phyloP scores from a whole-genome alignment of 2,888 invertebrate genomes.

The Callyntrura sp. region DNA sequence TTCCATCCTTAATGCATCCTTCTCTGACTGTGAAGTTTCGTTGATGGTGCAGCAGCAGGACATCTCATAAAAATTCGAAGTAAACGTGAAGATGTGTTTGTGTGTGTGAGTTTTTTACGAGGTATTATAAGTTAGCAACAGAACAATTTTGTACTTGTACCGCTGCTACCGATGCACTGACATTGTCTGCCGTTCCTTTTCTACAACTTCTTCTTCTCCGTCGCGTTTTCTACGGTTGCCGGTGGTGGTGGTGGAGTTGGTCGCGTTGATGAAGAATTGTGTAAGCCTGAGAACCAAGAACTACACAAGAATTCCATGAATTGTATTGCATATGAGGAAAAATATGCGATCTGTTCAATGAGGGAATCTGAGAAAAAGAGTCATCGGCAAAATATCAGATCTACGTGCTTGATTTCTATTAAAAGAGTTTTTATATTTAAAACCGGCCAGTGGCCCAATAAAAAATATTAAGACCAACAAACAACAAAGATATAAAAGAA shows the following conservation, averaged over 20 bases:
- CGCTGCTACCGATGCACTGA: constrained; percentile 14
- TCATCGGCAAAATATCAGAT: constrained; percentile 38
- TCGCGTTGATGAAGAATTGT: neutral
- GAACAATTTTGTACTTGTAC: constrained; percentile 23
- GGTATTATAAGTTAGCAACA: constrained; percentile 1
- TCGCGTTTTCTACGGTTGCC: neutral
- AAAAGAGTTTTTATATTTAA: constrained; percentile 44
- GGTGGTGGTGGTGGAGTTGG: constrained; percentile 16
- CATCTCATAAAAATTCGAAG: constrained; percentile 63
- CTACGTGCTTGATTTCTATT: constrained; percentile 42
- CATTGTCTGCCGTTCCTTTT: constrained; percentile 44
- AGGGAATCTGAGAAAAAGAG: neutral
- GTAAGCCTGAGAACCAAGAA: constrained; percentile 32
- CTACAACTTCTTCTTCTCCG: neutral
- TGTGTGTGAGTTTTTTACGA: constrained; percentile 1
- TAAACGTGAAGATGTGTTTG: constrained; percentile 25
- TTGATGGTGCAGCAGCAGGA: constrained; percentile 72
- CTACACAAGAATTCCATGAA: constrained; percentile 55
- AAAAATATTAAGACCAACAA: constrained; percentile 24
- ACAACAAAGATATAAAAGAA: neutral
- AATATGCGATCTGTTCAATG: constrained; percentile 25
- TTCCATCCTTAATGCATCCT: constrained; percentile 58
- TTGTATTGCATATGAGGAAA: constrained; percentile 33
- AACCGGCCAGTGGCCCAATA: constrained; percentile 62
- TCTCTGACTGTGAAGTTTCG: constrained; percentile 21